A percentile compares a stretch with the other conserved stretches of the same genome.
phyloP scores from a whole-genome alignment of 1,140 invertebrate genomes.

The Drosophila ercepeae region DNA sequence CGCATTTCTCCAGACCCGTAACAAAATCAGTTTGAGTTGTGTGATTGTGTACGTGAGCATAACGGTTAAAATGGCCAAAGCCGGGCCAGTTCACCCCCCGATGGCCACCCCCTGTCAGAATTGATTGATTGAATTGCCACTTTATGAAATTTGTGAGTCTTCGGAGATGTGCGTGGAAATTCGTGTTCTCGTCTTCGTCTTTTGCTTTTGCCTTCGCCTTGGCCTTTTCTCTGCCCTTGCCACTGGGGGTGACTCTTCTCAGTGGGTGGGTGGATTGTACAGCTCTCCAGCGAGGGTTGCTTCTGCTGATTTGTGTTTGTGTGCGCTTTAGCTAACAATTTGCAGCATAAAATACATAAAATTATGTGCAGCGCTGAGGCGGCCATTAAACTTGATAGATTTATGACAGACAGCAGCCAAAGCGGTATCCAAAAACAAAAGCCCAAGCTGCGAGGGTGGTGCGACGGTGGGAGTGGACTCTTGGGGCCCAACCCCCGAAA shows the following conservation, averaged over 20 bases:
- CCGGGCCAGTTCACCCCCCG: slow-evolving; percentile 18
- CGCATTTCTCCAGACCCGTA: slow-evolving; percentile 16
- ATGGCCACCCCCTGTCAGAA: slow-evolving; percentile 69
- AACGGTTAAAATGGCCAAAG: slow-evolving; percentile 66
- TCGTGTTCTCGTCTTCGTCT: slow-evolving; percentile 52
- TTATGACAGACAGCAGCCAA: slow-evolving; percentile 70
- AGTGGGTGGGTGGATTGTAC: slow-evolving; percentile 1
- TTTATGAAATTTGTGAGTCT: slow-evolving; percentile 84
- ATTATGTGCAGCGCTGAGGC: slow-evolving; percentile 82
- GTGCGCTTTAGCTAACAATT: slow-evolving; percentile 71
- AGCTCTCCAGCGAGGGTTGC: slow-evolving; percentile 53
- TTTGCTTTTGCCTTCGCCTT: background rate
- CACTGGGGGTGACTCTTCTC: slow-evolving; percentile 24
- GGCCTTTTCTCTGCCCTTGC: slow-evolving; percentile 5
- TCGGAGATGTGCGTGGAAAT: slow-evolving; percentile 81
- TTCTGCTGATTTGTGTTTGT: slow-evolving; percentile 69
- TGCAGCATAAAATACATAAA: slow-evolving; percentile 83
- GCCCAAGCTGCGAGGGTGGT: background rate
- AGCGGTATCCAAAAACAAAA: slow-evolving; percentile 44
- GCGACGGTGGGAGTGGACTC: slow-evolving; percentile 5
- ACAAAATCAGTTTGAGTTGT: slow-evolving; percentile 72
- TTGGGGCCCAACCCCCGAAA: slow-evolving; percentile 31
- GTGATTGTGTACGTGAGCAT: slow-evolving; percentile 83
- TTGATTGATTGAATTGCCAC: slow-evolving; percentile 84
- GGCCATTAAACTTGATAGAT: slow-evolving; percentile 84